These are phyloP conservation scores for Petroica traversi DNA, from an alignment of 2,113 vertebrate genomes.

Conservation along the genomic window DNA sequence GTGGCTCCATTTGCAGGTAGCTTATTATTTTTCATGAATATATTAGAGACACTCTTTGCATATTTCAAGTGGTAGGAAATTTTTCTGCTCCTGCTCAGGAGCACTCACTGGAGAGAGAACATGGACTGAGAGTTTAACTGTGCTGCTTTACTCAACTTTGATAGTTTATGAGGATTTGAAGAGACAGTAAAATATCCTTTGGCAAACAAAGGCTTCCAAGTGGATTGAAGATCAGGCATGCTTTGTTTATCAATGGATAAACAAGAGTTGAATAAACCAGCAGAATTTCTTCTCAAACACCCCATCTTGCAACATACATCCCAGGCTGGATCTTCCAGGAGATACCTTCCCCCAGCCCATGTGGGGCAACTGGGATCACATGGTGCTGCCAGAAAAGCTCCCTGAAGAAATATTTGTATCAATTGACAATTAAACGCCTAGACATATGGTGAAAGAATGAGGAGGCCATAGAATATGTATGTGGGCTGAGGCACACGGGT, in stretches of 20 bases:
- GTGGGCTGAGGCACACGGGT: neutral
- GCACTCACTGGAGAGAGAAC: neutral
- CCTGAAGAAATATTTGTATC: neutral
- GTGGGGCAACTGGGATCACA: neutral
- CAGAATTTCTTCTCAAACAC: neutral
- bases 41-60: neutral
- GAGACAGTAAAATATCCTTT: neutral
- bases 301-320: neutral
- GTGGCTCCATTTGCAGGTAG: constrained; percentile 3
- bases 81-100: neutral
- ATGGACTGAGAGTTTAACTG: neutral
- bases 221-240: neutral
- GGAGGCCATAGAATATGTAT: neutral
- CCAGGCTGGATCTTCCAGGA: neutral
- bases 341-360: neutral
- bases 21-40: constrained; percentile 16
- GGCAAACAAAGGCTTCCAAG: neutral
- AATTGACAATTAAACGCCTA: neutral
- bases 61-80: neutral
- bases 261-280: neutral
- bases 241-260: neutral
- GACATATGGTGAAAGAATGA: neutral
- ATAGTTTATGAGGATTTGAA: neutral
- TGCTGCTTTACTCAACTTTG: neutral
- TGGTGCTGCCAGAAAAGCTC: rapidly evolving